Percentiles rank a stretch among this genome's conserved stretches.
Evolutionary conservation across 2,888 invertebrate genomes (phyloP).

Genomic region (Nowickia ferox): DNA sequence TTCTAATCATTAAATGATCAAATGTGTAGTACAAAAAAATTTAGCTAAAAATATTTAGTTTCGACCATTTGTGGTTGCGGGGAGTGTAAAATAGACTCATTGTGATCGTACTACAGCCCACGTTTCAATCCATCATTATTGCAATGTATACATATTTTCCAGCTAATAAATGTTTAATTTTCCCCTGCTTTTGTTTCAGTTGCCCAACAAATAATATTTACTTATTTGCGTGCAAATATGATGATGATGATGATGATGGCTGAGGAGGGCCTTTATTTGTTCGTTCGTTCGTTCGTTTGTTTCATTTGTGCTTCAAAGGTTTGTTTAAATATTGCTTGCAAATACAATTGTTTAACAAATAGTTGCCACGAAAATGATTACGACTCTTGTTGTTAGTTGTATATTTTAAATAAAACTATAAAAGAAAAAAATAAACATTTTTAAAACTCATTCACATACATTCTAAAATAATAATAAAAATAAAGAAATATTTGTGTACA

Average conservation of each 20-base stretch:
- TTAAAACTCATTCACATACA: constrained; percentile 29
- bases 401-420: constrained; percentile 35
- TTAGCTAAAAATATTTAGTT: no score
- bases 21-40: no score
- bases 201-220: background rate
- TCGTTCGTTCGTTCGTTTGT: constrained; percentile 30
- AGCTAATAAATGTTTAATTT: background rate
- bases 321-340: constrained; percentile 17
- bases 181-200: background rate
- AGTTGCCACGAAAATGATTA: constrained; percentile 67
- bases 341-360: constrained; percentile 56
- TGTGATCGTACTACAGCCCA: no score
- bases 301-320: constrained; percentile 30
- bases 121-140: no score
- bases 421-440: background rate
- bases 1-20: no score
- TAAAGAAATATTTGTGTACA: constrained; percentile 37
- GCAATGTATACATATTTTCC: background rate
- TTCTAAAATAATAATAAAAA: constrained; percentile 9
- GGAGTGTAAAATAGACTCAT: no score
- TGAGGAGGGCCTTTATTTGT: constrained; percentile 17
- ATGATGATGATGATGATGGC: constrained; percentile 15
- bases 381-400: constrained; percentile 41
- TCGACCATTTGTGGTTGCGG: no score
- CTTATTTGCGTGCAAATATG: constrained; percentile 49